phyloP scores from a whole-genome alignment of 2,113 vertebrate genomes.

The Cervus canadensis region DNA sequence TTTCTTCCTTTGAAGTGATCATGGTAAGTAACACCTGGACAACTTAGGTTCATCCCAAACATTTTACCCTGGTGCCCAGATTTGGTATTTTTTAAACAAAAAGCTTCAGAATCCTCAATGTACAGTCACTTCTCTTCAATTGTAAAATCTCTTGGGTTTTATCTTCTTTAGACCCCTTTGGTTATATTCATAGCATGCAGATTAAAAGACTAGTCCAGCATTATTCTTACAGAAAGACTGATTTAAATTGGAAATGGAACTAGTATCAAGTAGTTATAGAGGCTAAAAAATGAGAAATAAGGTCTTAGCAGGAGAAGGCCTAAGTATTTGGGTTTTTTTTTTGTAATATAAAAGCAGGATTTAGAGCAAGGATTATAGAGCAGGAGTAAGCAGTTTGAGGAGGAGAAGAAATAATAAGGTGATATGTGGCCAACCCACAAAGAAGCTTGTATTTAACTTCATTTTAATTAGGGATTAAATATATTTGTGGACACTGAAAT shows the following conservation, averaged over 20 bases:
- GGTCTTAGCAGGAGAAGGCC: conserved; percentile 27
- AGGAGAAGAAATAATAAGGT: conserved; percentile 38
- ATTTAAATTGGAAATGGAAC: conserved; percentile 58
- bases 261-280: conserved; percentile 18
- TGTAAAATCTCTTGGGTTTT: conserved; percentile 1
- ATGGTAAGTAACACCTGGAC: background rate
- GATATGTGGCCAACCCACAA: background rate
- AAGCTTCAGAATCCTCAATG: background rate
- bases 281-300: conserved; percentile 50
- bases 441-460: conserved; percentile 32
- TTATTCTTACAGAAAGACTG: conserved; percentile 44
- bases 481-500: conserved; percentile 24
- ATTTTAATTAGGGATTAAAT: conserved; percentile 48
- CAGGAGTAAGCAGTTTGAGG: background rate
- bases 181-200: background rate
- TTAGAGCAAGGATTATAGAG: conserved; percentile 46
- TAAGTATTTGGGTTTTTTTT: conserved; percentile 41
- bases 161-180: background rate
- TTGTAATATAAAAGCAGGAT: conserved; percentile 52
- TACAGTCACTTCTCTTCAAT: background rate
- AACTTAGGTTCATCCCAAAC: background rate
- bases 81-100: background rate
- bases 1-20: background rate
- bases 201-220: conserved; percentile 38
- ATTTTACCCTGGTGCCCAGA: background rate